Evolutionary conservation across 1,140 invertebrate genomes (phyloP), one percentile per base, ranked within the genome.

Genomic region (Drosophila murphyi): DNA sequence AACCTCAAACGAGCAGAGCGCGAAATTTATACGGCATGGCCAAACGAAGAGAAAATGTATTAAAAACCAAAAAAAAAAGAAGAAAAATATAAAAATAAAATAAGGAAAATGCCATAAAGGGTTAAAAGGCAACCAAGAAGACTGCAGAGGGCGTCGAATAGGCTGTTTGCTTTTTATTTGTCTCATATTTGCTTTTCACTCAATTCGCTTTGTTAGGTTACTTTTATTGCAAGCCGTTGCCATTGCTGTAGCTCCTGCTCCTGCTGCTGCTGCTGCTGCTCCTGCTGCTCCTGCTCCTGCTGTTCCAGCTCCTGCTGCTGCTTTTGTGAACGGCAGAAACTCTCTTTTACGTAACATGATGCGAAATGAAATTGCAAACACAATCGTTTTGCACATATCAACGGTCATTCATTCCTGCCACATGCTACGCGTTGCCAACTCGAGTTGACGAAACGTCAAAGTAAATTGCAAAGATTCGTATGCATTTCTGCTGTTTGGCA

Each of bases 181-280:
- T 85, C 85, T 89, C 80, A 89, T 90, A 90, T 90, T 90, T 87
- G 82, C 82, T 73, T 87, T 86, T 86, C 79, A 86, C 87, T 90
- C 82, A 78, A 80, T 82, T 82, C 77, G 80, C 82, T 87, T 90
- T 89, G 81, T 90, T 86, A 79, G 75, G 64, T 76, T 90, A 78
- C 90, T 87, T 87, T 89, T 88, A 88, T 88, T 78, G 82, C 79
- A 74, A 71, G 62, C 59, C 47, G 60, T 47, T 62, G 74, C 39
- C 62, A 52, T 20, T 63, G 57, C 55, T 54, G 71, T n/a, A n/a
- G 12, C 35, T 37, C 5, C 6, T 12, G 10, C 55, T 54, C 67
- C n/a, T 69, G 75, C 62, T 37, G 20, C 35, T 34, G 20, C 35
- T 37, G 7, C 6, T 12, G 10, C 0, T 37, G 31, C 32, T 34